phyloP scores from a whole-genome alignment of 2,797 vertebrate genomes.

The Amphiprion clarkii region DNA sequence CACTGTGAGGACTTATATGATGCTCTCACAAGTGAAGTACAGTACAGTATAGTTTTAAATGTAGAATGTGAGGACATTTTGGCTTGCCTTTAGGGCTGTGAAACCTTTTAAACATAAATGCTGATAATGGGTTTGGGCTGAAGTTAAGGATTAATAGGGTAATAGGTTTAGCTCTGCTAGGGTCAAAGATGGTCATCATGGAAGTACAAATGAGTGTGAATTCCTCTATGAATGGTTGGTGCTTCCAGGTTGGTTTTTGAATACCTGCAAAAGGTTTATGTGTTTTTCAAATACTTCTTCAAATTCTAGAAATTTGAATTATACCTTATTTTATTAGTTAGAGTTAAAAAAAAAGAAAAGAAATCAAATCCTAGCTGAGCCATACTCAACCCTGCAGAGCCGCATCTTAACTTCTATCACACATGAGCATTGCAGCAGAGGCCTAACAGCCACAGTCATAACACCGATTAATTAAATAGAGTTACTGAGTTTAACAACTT shows the following conservation, averaged over 20 bases:
- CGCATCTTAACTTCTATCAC: not conserved
- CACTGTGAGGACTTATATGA: too few relatives aligned
- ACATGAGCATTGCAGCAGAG: not conserved
- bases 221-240: not conserved
- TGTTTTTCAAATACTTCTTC: not conserved
- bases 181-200: not conserved
- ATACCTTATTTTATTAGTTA: not conserved
- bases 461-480: not conserved
- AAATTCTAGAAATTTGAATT: not conserved
- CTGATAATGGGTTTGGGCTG: not conserved
- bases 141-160: too few relatives aligned
- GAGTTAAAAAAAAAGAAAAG: too few relatives aligned
- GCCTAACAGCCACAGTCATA: not conserved
- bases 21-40: not conserved
- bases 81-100: not conserved
- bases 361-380: not conserved
- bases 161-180: too few relatives aligned
- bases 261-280: not conserved
- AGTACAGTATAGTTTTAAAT: not conserved
- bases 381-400: not conserved
- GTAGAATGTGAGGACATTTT: not conserved
- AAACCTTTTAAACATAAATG: not conserved
- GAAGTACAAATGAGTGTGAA: not conserved
- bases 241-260: not conserved
- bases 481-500: not conserved